Base-by-base conservation (phyloP, 2,113 vertebrate genomes). In the Podocnemis expansa region DNA sequence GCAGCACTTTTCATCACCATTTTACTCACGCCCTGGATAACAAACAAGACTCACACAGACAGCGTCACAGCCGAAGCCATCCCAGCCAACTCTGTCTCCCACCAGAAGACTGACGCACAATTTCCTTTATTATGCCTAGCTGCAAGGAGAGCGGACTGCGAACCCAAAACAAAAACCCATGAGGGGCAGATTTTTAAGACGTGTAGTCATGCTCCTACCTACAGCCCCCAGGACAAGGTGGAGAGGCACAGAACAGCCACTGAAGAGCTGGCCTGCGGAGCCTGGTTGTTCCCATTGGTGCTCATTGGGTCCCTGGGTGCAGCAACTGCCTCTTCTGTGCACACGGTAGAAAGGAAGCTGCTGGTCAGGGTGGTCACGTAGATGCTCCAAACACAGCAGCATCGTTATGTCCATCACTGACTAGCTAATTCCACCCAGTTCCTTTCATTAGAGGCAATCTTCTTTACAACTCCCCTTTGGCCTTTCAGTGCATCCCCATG, bases 241-340 rank as follows among this genome's bases (percentile, higher is more conserved):
- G 78, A 70, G 47, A 84, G 80, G 76, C 31, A 41, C 56, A 24
- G 27, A 31, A 78, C 54, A 82, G 89, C 58, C 75, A 45, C n/a
- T 51, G 80, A 63, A 21, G 93, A 63, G 10, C 27, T 84, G 56
- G 11, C 22, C 22, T 76, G 87, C 51, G 8, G 89, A 81, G 47
- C 29, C 89, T 88, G 75, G 91, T 92, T 58, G 84, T 73, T 88
- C 55, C 89, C 55, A 58, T 31, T 52, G 49, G 49, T 63, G 14
- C 80, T 91, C 49, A 8, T 81, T 93, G 79, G 52, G 91, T 94
- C 82, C 24, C 86, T 92, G 85, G 96, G 92, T 91, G 82, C 92
- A 93, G 86, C 85, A 34, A 86, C 63, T 87, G 70, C 82, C 34
- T 73, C 91, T 91, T 63, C 84, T 83, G 84, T 49, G 45, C 76